Evolutionary conservation across 2,113 vertebrate genomes (phyloP), one percentile per base, ranked within the genome.

Genomic region (Ailurus styani): DNA sequence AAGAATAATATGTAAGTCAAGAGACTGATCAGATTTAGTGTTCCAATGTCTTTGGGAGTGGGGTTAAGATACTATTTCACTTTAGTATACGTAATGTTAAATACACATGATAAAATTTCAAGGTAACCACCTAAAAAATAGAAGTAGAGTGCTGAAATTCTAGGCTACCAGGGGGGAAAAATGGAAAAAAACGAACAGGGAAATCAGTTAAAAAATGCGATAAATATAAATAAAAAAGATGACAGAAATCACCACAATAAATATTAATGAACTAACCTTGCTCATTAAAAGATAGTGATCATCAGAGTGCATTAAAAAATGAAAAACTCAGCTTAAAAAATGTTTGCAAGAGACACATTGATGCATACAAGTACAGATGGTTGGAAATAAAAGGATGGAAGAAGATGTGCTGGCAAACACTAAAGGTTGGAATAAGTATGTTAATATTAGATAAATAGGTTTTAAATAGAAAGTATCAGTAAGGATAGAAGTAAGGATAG

Each of bases 401-500:
- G 29, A 83, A 96, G 52, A 91, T 40, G 84, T 73, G 45, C 7
- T 91, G 93, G 40, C 10, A 96, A 68, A 87, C 60, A 91, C 50
- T 77, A 57, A 91, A 91, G 37, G 47, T 34, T 87, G 73, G 91
- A 87, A 81, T 73, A 82, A 75, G 34, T 73, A 75, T 20, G 60
- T 91, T 77, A 70, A 27, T 93, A 75, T 42, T 83, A 83, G 31
- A 54, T 96, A 91, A 83, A 62, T 73, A 84, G 25, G 6, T 60
- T 91, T 94, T 54, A 91, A 77, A 21, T 54, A 88, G 77, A 96
- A 94, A 50, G 40, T 91, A 90, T 91, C 78, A 86, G 45, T 83
- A 94, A 94, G 83, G n/a, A 87, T 52, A 91, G 60, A 92, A 86
- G 45, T 83, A 94, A 94, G 83, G n/a, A 87, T 52, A 91, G 60